Base-by-base conservation (phyloP, 2,113 vertebrate genomes). In the Chloroceryle aenea region DNA sequence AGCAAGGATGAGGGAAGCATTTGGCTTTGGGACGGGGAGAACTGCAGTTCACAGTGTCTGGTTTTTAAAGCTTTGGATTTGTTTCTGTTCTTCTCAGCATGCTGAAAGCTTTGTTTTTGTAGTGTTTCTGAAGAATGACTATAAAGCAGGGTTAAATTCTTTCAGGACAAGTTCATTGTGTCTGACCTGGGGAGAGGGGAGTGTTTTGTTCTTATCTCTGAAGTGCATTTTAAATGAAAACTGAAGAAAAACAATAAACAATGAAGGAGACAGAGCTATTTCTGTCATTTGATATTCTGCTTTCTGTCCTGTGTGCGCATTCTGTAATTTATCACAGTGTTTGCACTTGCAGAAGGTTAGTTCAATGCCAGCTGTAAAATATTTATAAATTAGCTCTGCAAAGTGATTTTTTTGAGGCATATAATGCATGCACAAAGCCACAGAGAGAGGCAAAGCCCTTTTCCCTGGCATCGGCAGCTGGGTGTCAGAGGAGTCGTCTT, bases 61-160 rank as follows among this genome's bases (percentile, higher is more conserved):
- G 16, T 19, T 89, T 87, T 72, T 82, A 56, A 72, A 79, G 52
- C 53, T 55, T 26, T 0, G 0, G 11, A 4, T 73, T 94, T 91
- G 63, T 66, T 43, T 91, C 77, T 82, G 34, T 87, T 89, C 72
- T 90, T 59, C 80, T 45, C 84, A 78, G 72, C 55, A 9, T 30
- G 90, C 0, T 2, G 83, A 75, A 56, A 75, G 43, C 61, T 80
- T 95, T 92, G 76, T 36, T 76, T 90, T 74, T 58, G 9, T 67
- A 50, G 50, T 1, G 6, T 77, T 92, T 77, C 59, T 88, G 38
- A 38, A 80, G 75, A 76, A 47, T 1, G 6, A 25, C n/a, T 42
- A 30, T 56, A 66, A 91, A 58, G 47, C 62, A 38, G 90, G 78
- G 71, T 87, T 91, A 90, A 90, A 94, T 96, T 94, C 69, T 96